Conservation (phyloP, 1,140 invertebrate species). For the Drosophila kanapiae region DNA sequence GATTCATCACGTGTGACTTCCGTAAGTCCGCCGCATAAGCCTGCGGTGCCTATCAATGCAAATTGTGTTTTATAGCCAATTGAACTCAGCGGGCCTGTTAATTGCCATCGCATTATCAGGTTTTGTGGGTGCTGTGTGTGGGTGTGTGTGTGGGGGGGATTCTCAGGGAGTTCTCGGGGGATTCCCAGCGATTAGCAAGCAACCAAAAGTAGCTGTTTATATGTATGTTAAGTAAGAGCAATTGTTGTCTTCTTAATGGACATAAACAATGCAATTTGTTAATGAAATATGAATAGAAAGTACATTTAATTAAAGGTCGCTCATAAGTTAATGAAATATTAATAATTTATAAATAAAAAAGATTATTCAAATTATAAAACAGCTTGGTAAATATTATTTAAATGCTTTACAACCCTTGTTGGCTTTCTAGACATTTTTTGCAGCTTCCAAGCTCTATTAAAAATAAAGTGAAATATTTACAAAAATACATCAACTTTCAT, state of each 20-base stretch:
- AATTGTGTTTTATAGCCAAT: constrained; percentile 52
- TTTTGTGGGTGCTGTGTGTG: not conserved
- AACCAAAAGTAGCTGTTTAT: not conserved
- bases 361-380: too few relatives aligned
- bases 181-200: constrained; percentile 27
- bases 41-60: constrained; percentile 46
- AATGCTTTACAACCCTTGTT: too few relatives aligned
- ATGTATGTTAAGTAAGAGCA: not conserved
- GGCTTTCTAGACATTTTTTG: too few relatives aligned
- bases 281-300: too few relatives aligned
- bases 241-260: not conserved
- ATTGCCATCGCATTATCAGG: constrained; percentile 40
- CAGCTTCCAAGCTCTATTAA: not conserved
- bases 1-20: constrained; percentile 52
- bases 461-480: not conserved
- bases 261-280: not conserved
- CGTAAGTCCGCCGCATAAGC: constrained; percentile 45
- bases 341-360: too few relatives aligned
- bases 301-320: too few relatives aligned
- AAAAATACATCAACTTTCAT: not conserved
- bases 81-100: constrained; percentile 61
- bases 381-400: too few relatives aligned
- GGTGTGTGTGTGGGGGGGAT: not conserved
- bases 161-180: not conserved
- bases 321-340: too few relatives aligned